Evolutionary conservation across 2,113 vertebrate genomes (phyloP).

Genomic region (Thunnus maccoyii): DNA sequence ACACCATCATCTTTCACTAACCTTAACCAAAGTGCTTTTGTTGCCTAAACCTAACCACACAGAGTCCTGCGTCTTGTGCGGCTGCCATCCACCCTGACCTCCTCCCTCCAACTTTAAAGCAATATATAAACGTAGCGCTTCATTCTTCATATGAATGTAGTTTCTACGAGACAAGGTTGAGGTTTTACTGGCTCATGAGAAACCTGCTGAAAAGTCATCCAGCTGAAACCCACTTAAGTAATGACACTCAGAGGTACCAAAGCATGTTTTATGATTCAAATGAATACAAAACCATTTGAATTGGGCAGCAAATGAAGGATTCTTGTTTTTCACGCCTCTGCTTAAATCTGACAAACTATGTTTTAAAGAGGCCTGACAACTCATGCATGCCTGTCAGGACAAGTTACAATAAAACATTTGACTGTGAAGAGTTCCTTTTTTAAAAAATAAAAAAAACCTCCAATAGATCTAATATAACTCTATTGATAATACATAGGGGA

Average conservation of each 20-base stretch:
- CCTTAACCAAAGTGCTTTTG: too few species aligned
- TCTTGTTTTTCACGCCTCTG: background rate
- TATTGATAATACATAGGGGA: constrained; percentile 16
- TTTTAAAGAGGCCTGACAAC: constrained; percentile 6
- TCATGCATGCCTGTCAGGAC: constrained; percentile 17
- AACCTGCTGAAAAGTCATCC: too few species aligned
- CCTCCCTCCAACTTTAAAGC: too few species aligned
- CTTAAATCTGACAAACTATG: constrained; percentile 25
- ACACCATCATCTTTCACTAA: too few species aligned
- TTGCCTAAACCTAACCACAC: too few species aligned
- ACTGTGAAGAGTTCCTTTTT: constrained; percentile 24
- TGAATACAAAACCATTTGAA: background rate
- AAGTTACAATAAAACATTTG: constrained; percentile 4
- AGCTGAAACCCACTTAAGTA: too few species aligned
- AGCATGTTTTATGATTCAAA: constrained; percentile 4
- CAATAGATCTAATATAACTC: constrained; percentile 8
- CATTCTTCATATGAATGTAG: too few species aligned
- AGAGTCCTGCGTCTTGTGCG: too few species aligned
- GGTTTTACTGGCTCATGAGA: too few species aligned
- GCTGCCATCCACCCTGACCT: too few species aligned
- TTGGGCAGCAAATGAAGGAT: background rate
- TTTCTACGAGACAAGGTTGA: too few species aligned
- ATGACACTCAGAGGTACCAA: background rate
- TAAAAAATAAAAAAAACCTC: constrained; percentile 1
- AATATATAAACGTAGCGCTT: too few species aligned